A percentile compares a stretch with the other conserved stretches of the same genome.
Conservation (phyloP, 2,888 invertebrate genomes). For the Chaetogeoica ovagalla region DNA sequence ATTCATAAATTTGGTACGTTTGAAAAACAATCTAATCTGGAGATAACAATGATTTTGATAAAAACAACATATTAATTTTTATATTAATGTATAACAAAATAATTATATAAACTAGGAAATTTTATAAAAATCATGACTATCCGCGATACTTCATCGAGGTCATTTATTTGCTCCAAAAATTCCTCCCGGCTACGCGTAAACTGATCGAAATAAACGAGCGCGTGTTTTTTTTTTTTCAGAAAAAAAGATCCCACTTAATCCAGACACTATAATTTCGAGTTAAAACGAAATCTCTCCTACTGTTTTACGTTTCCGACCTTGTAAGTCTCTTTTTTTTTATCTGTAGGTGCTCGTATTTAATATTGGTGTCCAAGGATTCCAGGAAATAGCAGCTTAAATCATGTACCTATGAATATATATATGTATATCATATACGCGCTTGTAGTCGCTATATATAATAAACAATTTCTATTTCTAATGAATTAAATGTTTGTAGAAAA, state of each 20-base stretch:
- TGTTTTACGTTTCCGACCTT: conserved; percentile 17
- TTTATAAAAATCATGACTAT: conserved; percentile 9
- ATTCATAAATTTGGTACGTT: too few relatives aligned
- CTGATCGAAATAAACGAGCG: background rate
- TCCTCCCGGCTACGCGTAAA: background rate
- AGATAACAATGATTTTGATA: background rate
- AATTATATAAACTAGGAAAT: conserved; percentile 13
- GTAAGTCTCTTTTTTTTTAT: conserved; percentile 4
- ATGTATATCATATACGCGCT: background rate
- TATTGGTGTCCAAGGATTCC: conserved; percentile 36
- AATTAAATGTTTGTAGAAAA: background rate
- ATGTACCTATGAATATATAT: background rate
- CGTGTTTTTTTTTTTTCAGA: background rate
- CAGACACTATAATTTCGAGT: background rate
- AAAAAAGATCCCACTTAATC: background rate
- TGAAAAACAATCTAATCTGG: too few relatives aligned
- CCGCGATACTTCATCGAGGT: conserved; percentile 12
- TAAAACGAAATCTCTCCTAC: conserved; percentile 4
- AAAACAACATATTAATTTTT: background rate
- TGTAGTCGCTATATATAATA: background rate
- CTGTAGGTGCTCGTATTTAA: conserved; percentile 10
- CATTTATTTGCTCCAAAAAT: conserved; percentile 12
- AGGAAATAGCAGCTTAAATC: conserved; percentile 38
- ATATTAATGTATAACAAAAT: background rate
- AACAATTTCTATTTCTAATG: conserved; percentile 1